Percentiles rank a stretch among this genome's conserved stretches.
Conservation (phyloP, 1,140 invertebrate genomes). For the fruit fly (Drosophila melanogaster) region Release_6_plus_ISO1_MT NT_033779.5:12534001-12534500, state of each 20-base stretch:
- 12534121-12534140: slow-evolving; percentile 30
- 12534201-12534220: slow-evolving; percentile 9
- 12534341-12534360: slow-evolving; percentile 17
- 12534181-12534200: slow-evolving; percentile 45
- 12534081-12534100: slow-evolving; percentile 44
- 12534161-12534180: slow-evolving; percentile 66
- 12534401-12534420: slow-evolving; percentile 7
- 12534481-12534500: slow-evolving; percentile 38
- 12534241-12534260: slow-evolving; percentile 72
- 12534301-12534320: slow-evolving; percentile 39
- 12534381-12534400: slow-evolving; percentile 1
- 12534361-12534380: slow-evolving; percentile 3
- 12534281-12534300: slow-evolving; percentile 72
- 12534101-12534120: slow-evolving; percentile 48
- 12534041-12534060: not conserved
- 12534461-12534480: slow-evolving; percentile 33
- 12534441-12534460: slow-evolving; percentile 66
- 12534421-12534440: slow-evolving; percentile 51
- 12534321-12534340: slow-evolving; percentile 71
- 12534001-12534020: slow-evolving; percentile 20
- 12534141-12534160: slow-evolving; percentile 17
- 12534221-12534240: slow-evolving; percentile 1
- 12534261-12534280: slow-evolving; percentile 77
- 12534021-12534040: slow-evolving; percentile 48
- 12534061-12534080: slow-evolving; percentile 41